Base-by-base conservation (phyloP, 2,888 invertebrate species). In the Eucera pruinosa region DNA sequence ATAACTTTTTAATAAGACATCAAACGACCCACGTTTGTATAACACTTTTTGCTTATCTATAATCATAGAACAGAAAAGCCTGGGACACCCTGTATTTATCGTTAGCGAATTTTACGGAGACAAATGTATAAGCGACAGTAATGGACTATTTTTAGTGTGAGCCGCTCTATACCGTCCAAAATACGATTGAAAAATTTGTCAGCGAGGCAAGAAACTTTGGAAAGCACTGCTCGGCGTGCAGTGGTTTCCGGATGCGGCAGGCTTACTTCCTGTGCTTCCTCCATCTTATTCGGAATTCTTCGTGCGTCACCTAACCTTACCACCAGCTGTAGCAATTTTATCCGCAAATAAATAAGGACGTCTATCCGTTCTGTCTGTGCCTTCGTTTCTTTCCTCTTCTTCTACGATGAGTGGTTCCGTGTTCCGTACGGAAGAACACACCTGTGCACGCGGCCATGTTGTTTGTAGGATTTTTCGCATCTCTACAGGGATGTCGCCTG, bases 291-390 rank as follows among this genome's bases (percentile, higher is more conserved):
- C 54, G 47, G 50, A 68, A 83, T 83, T 83, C 82, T 54, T 65
- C 54, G 39, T 45, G 60, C 60, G 67, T 75, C 60, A 57, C 58
- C 76, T 55, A 41, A 18, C 47, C 18, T 3, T 25, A n/a, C n/a
- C 20, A 30, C 55, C 18, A 2, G 39, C 18, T 33, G 55, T 23
- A 60, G 57, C 54, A 36, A 61, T 80, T 76, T 70, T 62, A 68
- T 74, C 66, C 58, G 71, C 82, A 78, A 81, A 83, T 83, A 83
- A 83, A 82, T 83, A 81, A 82, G 69, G 75, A 73, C 77, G 69
- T 67, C 80, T 68, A 65, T 65, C 60, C 62, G 18, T 47, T 67
- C 64, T 57, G 20, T 58, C 64, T 45, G 41, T 25, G 45, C 41
- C 52, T 33, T 47, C 33, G 30, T 45, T 45, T 30, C 61, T 61